Conservation (phyloP, 2,113 vertebrate genomes). For the Corydoras maculifer region DNA sequence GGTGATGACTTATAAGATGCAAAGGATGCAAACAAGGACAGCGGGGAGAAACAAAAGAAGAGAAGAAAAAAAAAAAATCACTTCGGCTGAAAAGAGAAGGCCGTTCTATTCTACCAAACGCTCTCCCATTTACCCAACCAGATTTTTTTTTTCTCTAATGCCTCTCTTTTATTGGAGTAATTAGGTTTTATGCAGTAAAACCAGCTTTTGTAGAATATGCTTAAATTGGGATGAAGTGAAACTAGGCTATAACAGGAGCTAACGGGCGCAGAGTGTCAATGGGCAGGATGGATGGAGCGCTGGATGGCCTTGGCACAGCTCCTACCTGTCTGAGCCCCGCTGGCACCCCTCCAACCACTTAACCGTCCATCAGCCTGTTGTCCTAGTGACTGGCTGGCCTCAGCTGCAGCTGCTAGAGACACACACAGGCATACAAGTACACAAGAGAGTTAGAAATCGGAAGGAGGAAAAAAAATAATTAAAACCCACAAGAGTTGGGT, state of each 20-base stretch:
- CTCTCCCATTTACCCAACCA: slow-evolving; percentile 16
- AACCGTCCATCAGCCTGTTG: slow-evolving; percentile 33
- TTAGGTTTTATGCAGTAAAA: slow-evolving; percentile 43
- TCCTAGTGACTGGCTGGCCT: slow-evolving; percentile 24
- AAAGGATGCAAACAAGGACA: too few species aligned
- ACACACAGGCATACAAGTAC: slow-evolving; percentile 17
- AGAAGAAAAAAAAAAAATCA: too few species aligned
- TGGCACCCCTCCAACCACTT: slow-evolving; percentile 46
- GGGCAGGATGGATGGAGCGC: slow-evolving; percentile 42
- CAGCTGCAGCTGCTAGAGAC: slow-evolving; percentile 1
- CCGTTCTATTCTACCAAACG: slow-evolving; percentile 7
- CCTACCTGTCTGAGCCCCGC: slow-evolving; percentile 47
- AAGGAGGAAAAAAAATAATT: neutral
- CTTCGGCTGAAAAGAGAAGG: neutral
- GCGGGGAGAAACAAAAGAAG: too few species aligned
- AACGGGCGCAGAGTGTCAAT: slow-evolving; percentile 49
- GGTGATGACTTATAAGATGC: too few species aligned
- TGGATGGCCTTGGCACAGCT: slow-evolving; percentile 46
- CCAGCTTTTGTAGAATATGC: slow-evolving; percentile 40
- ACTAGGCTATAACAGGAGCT: slow-evolving; percentile 44
- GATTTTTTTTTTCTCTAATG: slow-evolving; percentile 24
- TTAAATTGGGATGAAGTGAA: slow-evolving; percentile 40
- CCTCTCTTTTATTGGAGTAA: slow-evolving; percentile 41
- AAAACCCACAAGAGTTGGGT: slow-evolving; percentile 10
- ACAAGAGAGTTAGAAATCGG: neutral